Evolutionary conservation across 2,888 invertebrate genomes (phyloP), one percentile per base, ranked within the genome.

Genomic region (Dione vanillae): DNA sequence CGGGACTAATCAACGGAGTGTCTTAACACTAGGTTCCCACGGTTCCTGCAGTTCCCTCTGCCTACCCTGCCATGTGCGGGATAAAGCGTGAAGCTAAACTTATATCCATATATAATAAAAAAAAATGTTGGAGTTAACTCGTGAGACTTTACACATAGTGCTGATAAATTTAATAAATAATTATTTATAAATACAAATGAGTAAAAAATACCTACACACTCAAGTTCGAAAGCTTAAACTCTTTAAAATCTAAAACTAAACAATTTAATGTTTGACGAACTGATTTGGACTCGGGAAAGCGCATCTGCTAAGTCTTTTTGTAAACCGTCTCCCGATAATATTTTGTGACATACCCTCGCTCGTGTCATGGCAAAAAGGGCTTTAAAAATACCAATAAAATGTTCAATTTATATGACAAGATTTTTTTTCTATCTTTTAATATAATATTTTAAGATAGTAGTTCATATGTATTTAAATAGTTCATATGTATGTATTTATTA

Each of bases 291-390:
- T 76, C 76, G 83, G 78, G 83, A 83, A 78, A 77, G 75, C 78
- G 77, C 81, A 80, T 80, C 83, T 82, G 81, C 64, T 77, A 78
- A 84, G 82, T 81, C 72, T 69, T 67, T 79, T 72, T 37, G 79
- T 77, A 84, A 80, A 84, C 83, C 80, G 75, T 73, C 70, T 62
- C 75, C 58, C 65, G 64, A 64, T 51, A 64, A 64, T 64, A 64
- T 64, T 64, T 51, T 64, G 40, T 40, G 49, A 64, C 37, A 37
- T 47, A 40, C 49, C 14, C 35, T 35, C 64, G 16, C 14, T 49
- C 45, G 14, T 40, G 64, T 62, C 7, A 35, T 19, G n/a, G 37
- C 5, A 20, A 19, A 64, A 40, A 10, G 56, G 5, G 35, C 35
- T 35, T 49, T 27, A 49, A 49, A 19, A 19, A 49, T 16, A 47